Percentiles rank a stretch among this genome's conserved stretches.
Conservation (phyloP, 2,797 vertebrate species). For the Tapera naevia region DNA sequence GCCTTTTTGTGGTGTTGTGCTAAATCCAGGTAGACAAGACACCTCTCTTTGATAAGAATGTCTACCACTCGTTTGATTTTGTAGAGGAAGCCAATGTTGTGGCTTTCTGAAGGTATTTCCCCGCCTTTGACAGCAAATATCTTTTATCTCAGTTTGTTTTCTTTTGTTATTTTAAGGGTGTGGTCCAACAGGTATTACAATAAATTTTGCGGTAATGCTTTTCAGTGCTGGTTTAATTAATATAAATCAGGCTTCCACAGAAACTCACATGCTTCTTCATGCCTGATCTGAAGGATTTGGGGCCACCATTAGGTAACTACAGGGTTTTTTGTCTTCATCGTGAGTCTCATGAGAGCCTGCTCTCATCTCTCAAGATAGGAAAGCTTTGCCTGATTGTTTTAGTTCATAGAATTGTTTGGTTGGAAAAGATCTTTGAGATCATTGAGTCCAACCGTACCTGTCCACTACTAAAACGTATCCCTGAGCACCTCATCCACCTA, state of each 20-base stretch:
- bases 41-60: neutral
- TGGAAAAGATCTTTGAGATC: no score
- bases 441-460: no score
- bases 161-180: neutral
- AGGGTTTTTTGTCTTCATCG: neutral
- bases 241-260: neutral
- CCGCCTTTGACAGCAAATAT: neutral
- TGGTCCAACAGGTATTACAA: neutral
- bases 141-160: conserved; percentile 18
- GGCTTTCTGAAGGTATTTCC: conserved; percentile 2
- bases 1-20: neutral
- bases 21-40: neutral
- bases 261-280: neutral
- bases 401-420: neutral
- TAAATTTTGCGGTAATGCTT: neutral
- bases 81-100: neutral
- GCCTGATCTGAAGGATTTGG: neutral
- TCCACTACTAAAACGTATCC: no score
- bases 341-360: neutral
- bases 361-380: neutral
- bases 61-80: neutral
- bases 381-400: neutral
- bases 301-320: neutral
- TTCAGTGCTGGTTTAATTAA: neutral
- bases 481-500: no score